Conservation (phyloP, 2,888 invertebrate genomes). For the Diloba caeruleocephala region DNA sequence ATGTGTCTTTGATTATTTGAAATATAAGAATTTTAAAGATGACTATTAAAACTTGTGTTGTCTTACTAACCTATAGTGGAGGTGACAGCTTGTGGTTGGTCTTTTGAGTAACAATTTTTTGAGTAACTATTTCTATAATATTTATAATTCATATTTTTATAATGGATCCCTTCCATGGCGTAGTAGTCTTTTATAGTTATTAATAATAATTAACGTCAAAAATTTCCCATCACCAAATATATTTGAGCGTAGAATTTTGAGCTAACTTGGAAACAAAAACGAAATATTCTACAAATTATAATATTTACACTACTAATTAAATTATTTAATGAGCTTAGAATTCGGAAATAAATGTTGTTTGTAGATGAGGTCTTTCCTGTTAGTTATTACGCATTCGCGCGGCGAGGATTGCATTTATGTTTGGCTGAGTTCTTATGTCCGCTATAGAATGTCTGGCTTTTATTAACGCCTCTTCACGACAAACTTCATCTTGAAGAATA, state of each 20-base stretch:
- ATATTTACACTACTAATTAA: conserved; percentile 19
- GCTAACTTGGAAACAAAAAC: conserved; percentile 37
- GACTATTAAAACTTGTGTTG: not conserved
- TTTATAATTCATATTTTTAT: conserved; percentile 9
- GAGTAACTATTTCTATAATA: no score
- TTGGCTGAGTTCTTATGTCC: conserved; percentile 76
- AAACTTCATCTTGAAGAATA: conserved; percentile 89
- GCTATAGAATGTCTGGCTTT: conserved; percentile 84
- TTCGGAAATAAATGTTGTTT: conserved; percentile 17
- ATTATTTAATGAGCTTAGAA: conserved; percentile 26
- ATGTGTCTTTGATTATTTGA: no score
- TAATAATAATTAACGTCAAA: conserved; percentile 8
- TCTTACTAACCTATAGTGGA: not conserved
- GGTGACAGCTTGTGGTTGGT: conserved; percentile 11
- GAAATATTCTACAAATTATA: conserved; percentile 19
- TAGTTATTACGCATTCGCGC: conserved; percentile 63
- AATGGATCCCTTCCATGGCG: conserved; percentile 23
- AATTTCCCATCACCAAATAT: conserved; percentile 31
- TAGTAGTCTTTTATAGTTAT: conserved; percentile 21
- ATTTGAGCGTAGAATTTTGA: conserved; percentile 54
- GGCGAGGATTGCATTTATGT: conserved; percentile 70
- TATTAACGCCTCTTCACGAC: conserved; percentile 80
- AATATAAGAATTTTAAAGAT: no score
- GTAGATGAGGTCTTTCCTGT: conserved; percentile 30
- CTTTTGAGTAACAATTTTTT: no score